Evolutionary conservation across 2,113 vertebrate genomes (phyloP).

Genomic region (Leucosticte australis): DNA sequence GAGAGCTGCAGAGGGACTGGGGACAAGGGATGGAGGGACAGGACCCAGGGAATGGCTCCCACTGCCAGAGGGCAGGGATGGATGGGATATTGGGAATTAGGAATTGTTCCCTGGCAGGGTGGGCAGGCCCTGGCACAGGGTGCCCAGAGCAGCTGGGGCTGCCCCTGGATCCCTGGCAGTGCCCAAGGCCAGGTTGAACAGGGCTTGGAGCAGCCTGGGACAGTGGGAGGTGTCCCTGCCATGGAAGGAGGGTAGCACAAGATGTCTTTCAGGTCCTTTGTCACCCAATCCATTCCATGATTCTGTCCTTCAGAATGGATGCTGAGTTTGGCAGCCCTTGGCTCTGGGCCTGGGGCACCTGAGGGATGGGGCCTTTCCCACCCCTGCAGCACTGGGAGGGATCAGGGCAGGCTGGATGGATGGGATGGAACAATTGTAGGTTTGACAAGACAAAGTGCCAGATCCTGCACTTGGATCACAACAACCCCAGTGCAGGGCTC

Average conservation of each 20-base stretch:
- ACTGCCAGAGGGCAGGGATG: neutral
- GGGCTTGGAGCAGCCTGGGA: neutral
- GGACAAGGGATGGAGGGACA: neutral
- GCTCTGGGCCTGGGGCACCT: rapidly evolving
- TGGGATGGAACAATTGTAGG: rapidly evolving
- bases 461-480: neutral
- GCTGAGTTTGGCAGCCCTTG: neutral
- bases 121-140: neutral
- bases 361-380: neutral
- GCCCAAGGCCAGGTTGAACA: neutral
- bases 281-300: neutral
- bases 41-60: neutral
- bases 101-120: neutral
- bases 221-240: neutral
- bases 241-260: rapidly evolving
- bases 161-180: neutral
- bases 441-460: no score
- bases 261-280: neutral
- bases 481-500: neutral
- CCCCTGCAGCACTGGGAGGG: neutral
- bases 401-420: neutral
- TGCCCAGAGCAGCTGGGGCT: neutral
- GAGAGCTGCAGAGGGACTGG: neutral
- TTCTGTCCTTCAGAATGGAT: neutral
- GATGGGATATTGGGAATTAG: neutral